Base-by-base conservation (phyloP, 2,797 vertebrate genomes). In the Eospalax fontanierii region DNA sequence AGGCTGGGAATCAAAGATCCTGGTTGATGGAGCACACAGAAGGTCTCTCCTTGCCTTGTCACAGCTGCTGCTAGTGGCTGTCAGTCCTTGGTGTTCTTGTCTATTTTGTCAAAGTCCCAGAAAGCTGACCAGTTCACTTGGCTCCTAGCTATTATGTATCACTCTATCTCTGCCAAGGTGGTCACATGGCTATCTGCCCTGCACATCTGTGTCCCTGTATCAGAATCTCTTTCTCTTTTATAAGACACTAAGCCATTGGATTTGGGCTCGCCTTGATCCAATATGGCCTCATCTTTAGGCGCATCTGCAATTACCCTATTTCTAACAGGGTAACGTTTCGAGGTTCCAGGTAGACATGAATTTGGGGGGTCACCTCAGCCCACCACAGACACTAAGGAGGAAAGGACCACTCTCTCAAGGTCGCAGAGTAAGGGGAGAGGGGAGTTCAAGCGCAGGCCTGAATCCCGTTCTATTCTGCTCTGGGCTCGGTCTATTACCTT, bases 1-100 rank as follows among this genome's bases (percentile, higher is more conserved):
- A 10, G 22, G 59, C 66, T 22, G 7, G 18, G 61, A 22, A 35
- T 38, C 50, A 14, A 66, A 24, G 46, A 57, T 38, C 38, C 50
- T 74, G 21, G 7, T 14, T 0, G 2, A 33, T 6, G 38, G 57
- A 61, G 59, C 59, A 2, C 1, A 5, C 0, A 28, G 59, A 22
- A n/a, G 22, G 5, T 21, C 4, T 35, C 7, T 33, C n/a, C 26
- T 0, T 0, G 0, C 15, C 12, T 73, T 66, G 22, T 22, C 1
- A 3, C 1, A 9, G 18, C 38, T 35, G 78, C 35, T 14, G 4
- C 16, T 8, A 50, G 46, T 50, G 46, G 46, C 46, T 50, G 46
- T 50, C 46, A 6, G 11, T 50, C 46, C 46, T 50, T 50, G 46
- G 46, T 50, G 46, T 11, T 68, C 59, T 82, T 2, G 1, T 26